These are phyloP conservation scores for Nyctalus aviator DNA, from an alignment of 2,797 vertebrate genomes.

Conservation along the genomic window DNA sequence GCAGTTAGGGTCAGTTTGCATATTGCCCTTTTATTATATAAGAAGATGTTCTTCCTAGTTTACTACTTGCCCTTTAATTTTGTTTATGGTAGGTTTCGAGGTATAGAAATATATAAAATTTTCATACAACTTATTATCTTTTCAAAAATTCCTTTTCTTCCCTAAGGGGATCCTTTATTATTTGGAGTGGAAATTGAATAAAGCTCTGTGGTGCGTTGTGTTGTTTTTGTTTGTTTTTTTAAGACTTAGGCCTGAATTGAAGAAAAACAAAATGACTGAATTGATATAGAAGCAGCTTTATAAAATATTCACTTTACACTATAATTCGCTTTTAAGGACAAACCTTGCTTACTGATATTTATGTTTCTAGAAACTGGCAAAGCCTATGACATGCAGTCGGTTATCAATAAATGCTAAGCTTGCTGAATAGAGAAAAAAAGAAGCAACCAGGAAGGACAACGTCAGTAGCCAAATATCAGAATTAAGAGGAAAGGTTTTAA, in stretches of 20 bases:
- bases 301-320: constrained; percentile 27
- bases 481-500: constrained; percentile 30
- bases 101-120: constrained; percentile 53
- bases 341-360: background rate
- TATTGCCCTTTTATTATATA: too few relatives aligned
- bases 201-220: background rate
- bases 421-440: constrained; percentile 48
- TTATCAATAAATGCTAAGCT: constrained; percentile 48
- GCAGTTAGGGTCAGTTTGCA: too few relatives aligned
- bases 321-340: constrained; percentile 22
- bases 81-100: constrained; percentile 28
- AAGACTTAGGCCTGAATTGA: constrained; percentile 4
- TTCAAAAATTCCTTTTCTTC: constrained; percentile 52
- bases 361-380: constrained; percentile 17
- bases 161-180: constrained; percentile 41
- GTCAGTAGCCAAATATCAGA: background rate
- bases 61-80: constrained; percentile 54
- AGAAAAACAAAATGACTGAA: constrained; percentile 44
- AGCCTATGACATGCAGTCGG: background rate
- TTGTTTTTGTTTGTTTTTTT: background rate
- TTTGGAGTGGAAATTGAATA: constrained; percentile 55
- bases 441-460: constrained; percentile 17
- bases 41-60: constrained; percentile 7
- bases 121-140: constrained; percentile 51
- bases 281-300: constrained; percentile 5